Percentiles rank a stretch among this genome's conserved stretches.
Conservation (phyloP, 2,797 vertebrate genomes). For the Clarias pachynema region DNA sequence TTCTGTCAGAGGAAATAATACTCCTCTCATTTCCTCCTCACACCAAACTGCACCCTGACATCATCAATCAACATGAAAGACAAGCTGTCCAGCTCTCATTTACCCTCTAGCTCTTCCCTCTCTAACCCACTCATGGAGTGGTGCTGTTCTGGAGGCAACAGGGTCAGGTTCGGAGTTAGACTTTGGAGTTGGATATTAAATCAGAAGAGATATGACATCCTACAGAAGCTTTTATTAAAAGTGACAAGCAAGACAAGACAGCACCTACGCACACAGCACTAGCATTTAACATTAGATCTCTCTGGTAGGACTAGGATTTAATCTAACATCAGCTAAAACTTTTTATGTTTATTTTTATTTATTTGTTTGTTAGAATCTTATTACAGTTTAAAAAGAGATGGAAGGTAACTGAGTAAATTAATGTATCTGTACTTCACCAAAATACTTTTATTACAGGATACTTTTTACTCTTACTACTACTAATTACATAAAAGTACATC, state of each 20-base stretch:
- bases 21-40: slow-evolving; percentile 20
- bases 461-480: no score
- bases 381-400: no score
- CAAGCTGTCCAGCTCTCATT: slow-evolving; percentile 34
- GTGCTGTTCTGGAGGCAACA: neutral
- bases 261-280: slow-evolving; percentile 5
- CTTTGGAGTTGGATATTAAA: neutral
- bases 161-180: slow-evolving; percentile 5
- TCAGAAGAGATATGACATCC: slow-evolving; percentile 9
- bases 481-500: no score
- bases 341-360: no score
- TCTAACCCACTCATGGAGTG: neutral
- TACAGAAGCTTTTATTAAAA: slow-evolving; percentile 9
- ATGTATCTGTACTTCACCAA: no score
- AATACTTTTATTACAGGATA: no score
- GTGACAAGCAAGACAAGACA: neutral
- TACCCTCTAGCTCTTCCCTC: neutral
- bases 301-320: neutral
- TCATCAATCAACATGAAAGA: slow-evolving; percentile 41
- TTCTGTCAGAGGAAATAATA: slow-evolving; percentile 31
- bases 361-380: no score
- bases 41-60: slow-evolving; percentile 18
- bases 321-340: neutral
- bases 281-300: neutral
- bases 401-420: no score